These are phyloP conservation scores for Phyllotis vaccarum DNA, from an alignment of 2,797 vertebrate species.

Conservation along the genomic window DNA sequence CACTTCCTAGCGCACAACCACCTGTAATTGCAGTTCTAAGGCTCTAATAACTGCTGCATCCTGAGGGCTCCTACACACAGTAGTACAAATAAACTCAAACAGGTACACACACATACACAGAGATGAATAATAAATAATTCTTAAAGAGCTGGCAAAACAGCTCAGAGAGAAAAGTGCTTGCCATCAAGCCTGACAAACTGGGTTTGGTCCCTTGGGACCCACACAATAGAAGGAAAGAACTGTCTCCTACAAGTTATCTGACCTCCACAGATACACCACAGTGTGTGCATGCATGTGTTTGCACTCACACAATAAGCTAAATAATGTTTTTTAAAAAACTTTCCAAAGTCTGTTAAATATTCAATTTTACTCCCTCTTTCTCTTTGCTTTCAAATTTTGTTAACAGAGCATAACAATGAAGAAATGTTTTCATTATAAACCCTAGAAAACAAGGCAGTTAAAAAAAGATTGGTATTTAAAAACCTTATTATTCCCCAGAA, in stretches of 20 bases:
- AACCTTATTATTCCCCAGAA: constrained; percentile 84
- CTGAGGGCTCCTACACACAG: neutral
- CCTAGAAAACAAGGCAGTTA: constrained; percentile 82
- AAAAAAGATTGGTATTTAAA: constrained; percentile 85
- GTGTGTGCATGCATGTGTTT: neutral
- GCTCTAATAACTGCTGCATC: neutral
- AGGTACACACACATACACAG: neutral
- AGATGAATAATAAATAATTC: neutral
- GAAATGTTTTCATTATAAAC: constrained; percentile 85
- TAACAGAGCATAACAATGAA: constrained; percentile 58
- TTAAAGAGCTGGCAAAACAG: neutral
- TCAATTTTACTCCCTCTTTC: neutral
- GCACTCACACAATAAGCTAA: neutral
- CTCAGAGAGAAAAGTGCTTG: neutral
- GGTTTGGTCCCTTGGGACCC: neutral
- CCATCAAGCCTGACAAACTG: neutral
- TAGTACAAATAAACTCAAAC: neutral
- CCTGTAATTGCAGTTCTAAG: neutral
- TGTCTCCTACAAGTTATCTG: neutral
- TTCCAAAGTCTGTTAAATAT: neutral
- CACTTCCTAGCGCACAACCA: neutral
- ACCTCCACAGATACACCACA: neutral
- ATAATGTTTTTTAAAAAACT: neutral
- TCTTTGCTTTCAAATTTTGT: constrained; percentile 53
- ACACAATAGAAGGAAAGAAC: too few relatives aligned